Evolutionary conservation across 2,888 invertebrate genomes (phyloP).

Genomic region (Papilio demoleus): DNA sequence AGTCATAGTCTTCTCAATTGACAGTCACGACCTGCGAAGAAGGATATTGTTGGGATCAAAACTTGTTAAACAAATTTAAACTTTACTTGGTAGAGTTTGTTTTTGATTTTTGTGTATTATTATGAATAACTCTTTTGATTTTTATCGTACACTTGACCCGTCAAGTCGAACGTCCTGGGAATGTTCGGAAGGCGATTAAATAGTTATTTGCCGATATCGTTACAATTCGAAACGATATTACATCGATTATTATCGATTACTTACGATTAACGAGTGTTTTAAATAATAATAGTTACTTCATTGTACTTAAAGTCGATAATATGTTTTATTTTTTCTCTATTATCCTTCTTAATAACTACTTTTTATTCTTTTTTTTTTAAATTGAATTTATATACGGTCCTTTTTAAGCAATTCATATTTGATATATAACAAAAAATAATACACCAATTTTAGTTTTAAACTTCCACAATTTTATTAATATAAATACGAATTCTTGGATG

Average conservation of each 20-base stretch:
- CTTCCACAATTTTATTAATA: too few relatives aligned
- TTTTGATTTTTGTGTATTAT: slow-evolving; percentile 46
- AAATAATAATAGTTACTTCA: not conserved
- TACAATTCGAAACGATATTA: slow-evolving; percentile 42
- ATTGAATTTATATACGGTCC: too few relatives aligned
- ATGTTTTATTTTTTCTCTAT: too few relatives aligned
- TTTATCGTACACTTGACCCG: slow-evolving; percentile 77
- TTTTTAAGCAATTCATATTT: too few relatives aligned
- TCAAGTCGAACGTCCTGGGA: slow-evolving; percentile 77
- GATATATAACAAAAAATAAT: too few relatives aligned
- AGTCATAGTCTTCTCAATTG: slow-evolving; percentile 46
- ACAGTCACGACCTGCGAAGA: slow-evolving; percentile 75
- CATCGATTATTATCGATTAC: too few relatives aligned
- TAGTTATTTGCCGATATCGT: slow-evolving; percentile 61
- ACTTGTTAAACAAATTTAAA: slow-evolving; percentile 50
- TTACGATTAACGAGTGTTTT: slow-evolving; percentile 10
- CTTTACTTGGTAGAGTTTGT: slow-evolving; percentile 49
- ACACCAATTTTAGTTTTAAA: too few relatives aligned
- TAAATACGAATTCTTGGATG: too few relatives aligned
- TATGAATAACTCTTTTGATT: slow-evolving; percentile 74
- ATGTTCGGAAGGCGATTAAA: slow-evolving; percentile 69
- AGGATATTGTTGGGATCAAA: slow-evolving; percentile 71
- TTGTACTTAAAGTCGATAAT: not conserved
- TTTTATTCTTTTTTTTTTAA: too few relatives aligned
- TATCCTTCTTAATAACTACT: too few relatives aligned